Evolutionary conservation across 2,113 vertebrate genomes (phyloP).

Genomic region (Hyperoodon ampullatus): DNA sequence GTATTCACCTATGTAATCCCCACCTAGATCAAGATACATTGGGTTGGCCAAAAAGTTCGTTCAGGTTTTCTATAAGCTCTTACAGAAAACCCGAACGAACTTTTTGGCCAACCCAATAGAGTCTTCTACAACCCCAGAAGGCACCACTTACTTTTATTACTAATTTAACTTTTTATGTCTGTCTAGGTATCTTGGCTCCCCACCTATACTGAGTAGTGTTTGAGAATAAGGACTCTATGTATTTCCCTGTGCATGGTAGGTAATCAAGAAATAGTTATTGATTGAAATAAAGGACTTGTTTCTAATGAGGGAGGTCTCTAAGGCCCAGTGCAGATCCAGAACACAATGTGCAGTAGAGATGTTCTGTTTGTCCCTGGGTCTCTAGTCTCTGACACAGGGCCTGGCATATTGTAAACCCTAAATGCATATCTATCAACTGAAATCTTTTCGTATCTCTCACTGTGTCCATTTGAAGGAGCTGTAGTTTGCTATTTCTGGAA

Average conservation of each 20-base stretch:
- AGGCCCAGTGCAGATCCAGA: background rate
- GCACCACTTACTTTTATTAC: conserved; percentile 23
- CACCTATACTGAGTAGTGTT: background rate
- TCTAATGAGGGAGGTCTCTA: background rate
- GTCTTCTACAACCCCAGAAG: background rate
- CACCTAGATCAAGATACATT: conserved; percentile 15
- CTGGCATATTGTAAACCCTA: background rate
- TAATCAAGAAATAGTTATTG: background rate
- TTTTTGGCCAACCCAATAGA: background rate
- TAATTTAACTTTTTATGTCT: conserved; percentile 12
- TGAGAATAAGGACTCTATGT: background rate
- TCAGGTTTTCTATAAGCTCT: too few species aligned
- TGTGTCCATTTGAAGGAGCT: background rate
- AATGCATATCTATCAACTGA: background rate
- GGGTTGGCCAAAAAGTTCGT: too few species aligned
- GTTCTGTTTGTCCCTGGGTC: background rate
- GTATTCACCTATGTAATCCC: background rate
- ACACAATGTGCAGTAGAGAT: background rate
- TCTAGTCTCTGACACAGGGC: background rate
- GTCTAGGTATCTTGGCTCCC: background rate
- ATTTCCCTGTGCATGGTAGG: background rate
- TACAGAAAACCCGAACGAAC: too few species aligned
- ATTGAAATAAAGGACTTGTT: background rate
- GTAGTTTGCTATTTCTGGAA: conserved; percentile 12
- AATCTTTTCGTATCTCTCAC: background rate